Evolutionary conservation across 2,888 invertebrate genomes (phyloP).

Genomic region (Aspidiotus destructor): DNA sequence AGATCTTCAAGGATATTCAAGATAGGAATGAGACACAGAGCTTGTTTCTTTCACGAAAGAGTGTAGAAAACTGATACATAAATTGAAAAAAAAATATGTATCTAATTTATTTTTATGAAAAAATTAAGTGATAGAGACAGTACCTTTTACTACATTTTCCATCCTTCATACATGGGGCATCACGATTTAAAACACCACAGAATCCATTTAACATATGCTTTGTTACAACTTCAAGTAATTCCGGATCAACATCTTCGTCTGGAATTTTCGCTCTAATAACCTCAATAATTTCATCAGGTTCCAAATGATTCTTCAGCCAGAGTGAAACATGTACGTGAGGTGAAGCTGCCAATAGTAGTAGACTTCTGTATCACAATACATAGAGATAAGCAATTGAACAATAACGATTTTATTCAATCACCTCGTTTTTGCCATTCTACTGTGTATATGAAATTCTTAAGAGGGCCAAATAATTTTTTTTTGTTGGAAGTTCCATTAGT

Average conservation of each 20-base stretch:
- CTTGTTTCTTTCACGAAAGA: no score
- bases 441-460: slow-evolving; percentile 37
- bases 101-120: no score
- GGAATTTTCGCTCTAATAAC: slow-evolving; percentile 39
- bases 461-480: slow-evolving; percentile 37
- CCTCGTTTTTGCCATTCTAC: slow-evolving; percentile 40
- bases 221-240: slow-evolving; percentile 38
- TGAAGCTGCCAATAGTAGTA: no score
- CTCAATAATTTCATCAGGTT: slow-evolving; percentile 38
- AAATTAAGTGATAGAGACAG: no score
- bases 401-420: slow-evolving; percentile 36
- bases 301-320: slow-evolving; percentile 37
- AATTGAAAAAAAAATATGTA: no score
- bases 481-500: slow-evolving; percentile 36
- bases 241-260: slow-evolving; percentile 38
- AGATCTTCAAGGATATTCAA: no score
- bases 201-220: slow-evolving; percentile 36
- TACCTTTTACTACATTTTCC: slow-evolving; percentile 35
- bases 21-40: no score
- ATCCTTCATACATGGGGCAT: slow-evolving; percentile 34
- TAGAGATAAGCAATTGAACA: not conserved
- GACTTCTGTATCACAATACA: no score
- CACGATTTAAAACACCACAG: slow-evolving; percentile 37
- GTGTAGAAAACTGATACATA: no score
- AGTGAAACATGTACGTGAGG: no score